Evolutionary conservation across 2,113 vertebrate genomes (phyloP).

Genomic region (Sylvilagus bachmani): DNA sequence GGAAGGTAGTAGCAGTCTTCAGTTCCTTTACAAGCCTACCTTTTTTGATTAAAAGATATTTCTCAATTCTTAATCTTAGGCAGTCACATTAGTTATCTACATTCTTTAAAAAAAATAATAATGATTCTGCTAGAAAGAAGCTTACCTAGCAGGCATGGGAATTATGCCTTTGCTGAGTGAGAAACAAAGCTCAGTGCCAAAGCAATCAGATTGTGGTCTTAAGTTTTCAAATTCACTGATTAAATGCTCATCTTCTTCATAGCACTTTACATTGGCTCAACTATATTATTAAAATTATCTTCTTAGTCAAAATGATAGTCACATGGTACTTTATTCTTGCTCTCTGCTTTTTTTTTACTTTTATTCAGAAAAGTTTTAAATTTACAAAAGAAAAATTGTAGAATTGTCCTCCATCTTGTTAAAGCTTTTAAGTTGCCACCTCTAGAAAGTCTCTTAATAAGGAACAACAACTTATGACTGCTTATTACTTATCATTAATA

Average conservation of each 20-base stretch:
- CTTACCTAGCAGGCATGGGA: background rate
- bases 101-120: background rate
- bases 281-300: background rate
- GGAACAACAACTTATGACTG: background rate
- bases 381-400: no score
- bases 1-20: constrained; percentile 49
- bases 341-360: background rate
- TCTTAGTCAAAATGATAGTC: background rate
- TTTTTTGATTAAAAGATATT: constrained; percentile 69
- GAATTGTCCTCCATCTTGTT: no score
- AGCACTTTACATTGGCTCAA: background rate
- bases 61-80: constrained; percentile 46
- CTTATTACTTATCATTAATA: background rate
- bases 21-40: constrained; percentile 59
- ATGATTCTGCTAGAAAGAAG: constrained; percentile 52
- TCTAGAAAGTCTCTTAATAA: constrained; percentile 19
- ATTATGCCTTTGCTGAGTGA: background rate
- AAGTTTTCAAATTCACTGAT: constrained; percentile 29
- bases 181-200: background rate
- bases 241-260: background rate
- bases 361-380: no score
- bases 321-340: background rate
- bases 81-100: background rate
- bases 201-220: background rate
- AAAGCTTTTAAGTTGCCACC: background rate